phyloP scores from a whole-genome alignment of 2,888 invertebrate species.

The Lacanobia wlatinum region DNA sequence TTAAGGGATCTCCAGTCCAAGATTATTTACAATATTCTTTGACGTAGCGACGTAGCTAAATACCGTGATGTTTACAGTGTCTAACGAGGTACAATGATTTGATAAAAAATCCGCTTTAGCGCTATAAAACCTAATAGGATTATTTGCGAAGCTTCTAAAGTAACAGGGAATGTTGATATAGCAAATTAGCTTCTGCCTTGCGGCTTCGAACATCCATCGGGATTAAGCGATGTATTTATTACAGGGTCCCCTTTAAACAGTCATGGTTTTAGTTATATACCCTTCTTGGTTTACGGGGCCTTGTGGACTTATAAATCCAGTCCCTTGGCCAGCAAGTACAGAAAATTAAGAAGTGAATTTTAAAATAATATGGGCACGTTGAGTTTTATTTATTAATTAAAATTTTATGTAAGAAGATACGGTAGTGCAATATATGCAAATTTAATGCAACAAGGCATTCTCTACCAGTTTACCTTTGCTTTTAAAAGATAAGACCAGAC shows the following conservation, averaged over 20 bases:
- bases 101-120: conserved; percentile 49
- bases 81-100: conserved; percentile 62
- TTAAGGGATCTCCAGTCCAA: conserved; percentile 27
- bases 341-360: not conserved
- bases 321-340: not conserved
- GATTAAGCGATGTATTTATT: conserved; percentile 58
- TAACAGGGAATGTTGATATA: conserved; percentile 45
- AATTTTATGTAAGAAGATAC: too few species aligned
- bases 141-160: conserved; percentile 50
- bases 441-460: too few species aligned
- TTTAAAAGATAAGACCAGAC: too few species aligned
- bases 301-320: conserved; percentile 19
- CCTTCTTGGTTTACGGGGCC: conserved; percentile 39
- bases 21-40: conserved; percentile 51
- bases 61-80: conserved; percentile 43
- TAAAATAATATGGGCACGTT: not conserved
- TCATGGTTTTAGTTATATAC: conserved; percentile 25
- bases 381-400: not conserved
- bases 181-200: conserved; percentile 52
- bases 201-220: conserved; percentile 45
- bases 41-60: conserved; percentile 28
- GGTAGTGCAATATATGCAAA: too few species aligned
- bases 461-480: too few species aligned
- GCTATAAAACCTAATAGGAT: conserved; percentile 52
- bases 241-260: conserved; percentile 31